Evolutionary conservation across 2,797 vertebrate genomes (phyloP).

Genomic region (Picus viridis): DNA sequence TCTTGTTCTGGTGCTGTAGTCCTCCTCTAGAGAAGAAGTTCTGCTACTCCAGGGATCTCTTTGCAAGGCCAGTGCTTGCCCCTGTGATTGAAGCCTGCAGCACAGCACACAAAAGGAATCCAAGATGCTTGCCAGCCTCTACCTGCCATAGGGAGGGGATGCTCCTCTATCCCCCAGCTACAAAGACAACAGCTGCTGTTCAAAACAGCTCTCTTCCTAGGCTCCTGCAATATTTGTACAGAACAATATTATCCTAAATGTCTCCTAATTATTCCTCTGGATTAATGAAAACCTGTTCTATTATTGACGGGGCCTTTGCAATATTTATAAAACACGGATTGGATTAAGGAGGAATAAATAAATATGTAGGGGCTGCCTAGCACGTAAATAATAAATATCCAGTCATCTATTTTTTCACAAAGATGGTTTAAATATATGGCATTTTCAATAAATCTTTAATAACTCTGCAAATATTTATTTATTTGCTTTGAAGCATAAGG

Average conservation of each 20-base stretch:
- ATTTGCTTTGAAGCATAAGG: constrained; percentile 60
- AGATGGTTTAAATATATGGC: constrained; percentile 72
- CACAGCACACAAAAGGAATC: not conserved
- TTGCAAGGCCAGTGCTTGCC: not conserved
- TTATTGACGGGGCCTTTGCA: constrained; percentile 81
- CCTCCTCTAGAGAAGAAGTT: not conserved
- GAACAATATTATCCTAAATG: constrained; percentile 78
- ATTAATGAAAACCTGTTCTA: constrained; percentile 80
- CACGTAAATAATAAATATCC: constrained; percentile 82
- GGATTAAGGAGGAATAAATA: constrained; percentile 82
- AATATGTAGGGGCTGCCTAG: constrained; percentile 74
- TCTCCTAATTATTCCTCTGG: constrained; percentile 81
- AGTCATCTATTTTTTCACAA: constrained; percentile 69
- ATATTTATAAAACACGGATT: constrained; percentile 80
- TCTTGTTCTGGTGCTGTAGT: not conserved
- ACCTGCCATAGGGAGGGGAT: not conserved
- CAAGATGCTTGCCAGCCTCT: not conserved
- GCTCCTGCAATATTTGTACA: constrained; percentile 75
- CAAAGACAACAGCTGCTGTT: not conserved
- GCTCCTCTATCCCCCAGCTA: not conserved
- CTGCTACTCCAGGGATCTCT: not conserved
- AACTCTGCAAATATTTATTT: constrained; percentile 78
- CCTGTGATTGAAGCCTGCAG: not conserved
- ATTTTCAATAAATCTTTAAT: constrained; percentile 79
- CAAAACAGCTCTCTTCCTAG: constrained; percentile 3